Evolutionary conservation across 2,113 vertebrate species (phyloP).

Genomic region (Oenanthe melanoleuca): DNA sequence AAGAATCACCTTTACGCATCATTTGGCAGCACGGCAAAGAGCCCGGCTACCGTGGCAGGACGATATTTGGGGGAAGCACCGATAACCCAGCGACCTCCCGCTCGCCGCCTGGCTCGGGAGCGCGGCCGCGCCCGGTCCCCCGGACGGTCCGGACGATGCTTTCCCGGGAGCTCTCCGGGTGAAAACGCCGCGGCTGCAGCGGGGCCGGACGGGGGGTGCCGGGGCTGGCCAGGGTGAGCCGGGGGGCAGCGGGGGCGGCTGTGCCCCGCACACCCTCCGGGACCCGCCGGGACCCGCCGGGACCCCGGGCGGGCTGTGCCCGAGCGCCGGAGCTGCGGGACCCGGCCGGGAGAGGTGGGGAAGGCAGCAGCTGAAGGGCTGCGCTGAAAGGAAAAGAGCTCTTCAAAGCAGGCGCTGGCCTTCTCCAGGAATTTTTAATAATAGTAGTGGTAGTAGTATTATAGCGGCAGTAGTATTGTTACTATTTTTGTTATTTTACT

Average conservation of each 20-base stretch:
- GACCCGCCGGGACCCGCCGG: neutral
- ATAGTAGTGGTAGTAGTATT: too few relatives aligned
- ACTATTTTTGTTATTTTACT: neutral
- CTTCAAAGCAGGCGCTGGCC: rapidly evolving
- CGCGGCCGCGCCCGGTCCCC: too few relatives aligned
- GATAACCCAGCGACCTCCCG: neutral
- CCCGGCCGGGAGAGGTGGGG: too few relatives aligned
- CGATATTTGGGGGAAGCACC: neutral
- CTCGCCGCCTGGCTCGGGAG: rapidly evolving
- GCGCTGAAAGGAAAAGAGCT: neutral
- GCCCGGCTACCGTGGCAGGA: neutral
- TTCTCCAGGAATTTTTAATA: neutral
- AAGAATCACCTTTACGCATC: rapidly evolving
- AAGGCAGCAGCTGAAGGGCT: neutral
- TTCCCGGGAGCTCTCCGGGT: rapidly evolving
- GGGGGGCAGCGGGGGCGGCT: too few relatives aligned
- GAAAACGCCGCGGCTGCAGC: neutral
- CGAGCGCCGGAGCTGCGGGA: neutral
- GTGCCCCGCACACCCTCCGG: neutral
- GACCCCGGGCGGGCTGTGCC: neutral
- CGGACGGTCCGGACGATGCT: neutral
- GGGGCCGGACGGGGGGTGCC: too few relatives aligned
- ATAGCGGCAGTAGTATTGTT: too few relatives aligned
- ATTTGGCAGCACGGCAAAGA: neutral
- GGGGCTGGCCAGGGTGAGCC: too few relatives aligned